Evolutionary conservation across 2,797 vertebrate genomes (phyloP), one percentile per base, ranked within the genome.

Genomic region (Stomatorhinus walkeri): DNA sequence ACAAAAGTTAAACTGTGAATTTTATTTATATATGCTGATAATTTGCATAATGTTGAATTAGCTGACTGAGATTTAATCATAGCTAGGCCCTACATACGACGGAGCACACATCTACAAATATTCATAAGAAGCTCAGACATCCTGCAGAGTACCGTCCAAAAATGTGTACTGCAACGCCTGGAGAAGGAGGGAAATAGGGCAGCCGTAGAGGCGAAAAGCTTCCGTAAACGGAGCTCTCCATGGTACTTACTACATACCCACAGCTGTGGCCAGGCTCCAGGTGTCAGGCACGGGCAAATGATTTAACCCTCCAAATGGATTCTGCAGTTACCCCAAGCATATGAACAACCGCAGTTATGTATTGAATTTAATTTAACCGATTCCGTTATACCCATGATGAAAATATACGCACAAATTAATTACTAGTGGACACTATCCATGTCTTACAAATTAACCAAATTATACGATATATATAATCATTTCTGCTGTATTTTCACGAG

Each of bases 151-250:
- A 84, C 9, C 48, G 46, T 48, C 22, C 81, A 8, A 10, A 84
- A 84, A 84, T 84, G 46, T 51, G n/a, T 22, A 28, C 3, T 22
- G 81, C 81, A 51, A 1, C 28, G 49, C 14, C 28, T 9, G 4
- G 28, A 24, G 61, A 48, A 84, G 28, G 10, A 36, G 36, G 28
- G 5, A 9, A 56, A 8, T 89, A 46, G 1, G 91, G 51, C 14
- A 19, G 32, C 51, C 22, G 24, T 7, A 28, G 14, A 22, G 49
- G 8, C 49, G 24, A 46, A 36, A 86, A 6, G 49, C 51, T 28
- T 16, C 28, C 4, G 84, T 43, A 64, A 46, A 48, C 16, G 86
- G 92, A 92, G 76, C 94, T 95, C 90, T 91, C 94, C 94, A 2
- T 28, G 94, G 94, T 95, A 92, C 88, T 28, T 89, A 88, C 64